Conservation (phyloP, 2,888 invertebrate genomes). For the Calameuta idolon region DNA sequence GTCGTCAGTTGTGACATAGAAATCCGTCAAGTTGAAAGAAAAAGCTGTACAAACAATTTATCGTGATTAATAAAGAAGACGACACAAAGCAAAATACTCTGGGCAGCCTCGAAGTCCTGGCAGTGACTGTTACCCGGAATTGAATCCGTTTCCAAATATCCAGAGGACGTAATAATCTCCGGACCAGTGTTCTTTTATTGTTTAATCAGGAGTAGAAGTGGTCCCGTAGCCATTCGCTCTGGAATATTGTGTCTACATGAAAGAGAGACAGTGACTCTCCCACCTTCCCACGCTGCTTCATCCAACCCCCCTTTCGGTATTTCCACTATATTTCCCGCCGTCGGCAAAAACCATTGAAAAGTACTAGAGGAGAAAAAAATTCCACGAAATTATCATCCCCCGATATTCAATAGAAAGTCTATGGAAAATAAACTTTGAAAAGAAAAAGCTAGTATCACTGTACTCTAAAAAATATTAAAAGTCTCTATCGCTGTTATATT, state of each 20-base stretch:
- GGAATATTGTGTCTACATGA: slow-evolving; percentile 12
- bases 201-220: slow-evolving; percentile 22
- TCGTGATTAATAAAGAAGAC: not conserved
- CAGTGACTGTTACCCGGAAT: not conserved
- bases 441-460: not conserved
- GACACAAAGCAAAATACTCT: not conserved
- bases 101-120: not conserved
- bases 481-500: not conserved
- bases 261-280: not conserved
- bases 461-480: not conserved
- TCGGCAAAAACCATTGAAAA: not conserved
- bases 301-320: not conserved
- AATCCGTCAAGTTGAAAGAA: not conserved
- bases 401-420: not conserved
- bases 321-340: not conserved
- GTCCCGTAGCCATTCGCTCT: slow-evolving; percentile 10
- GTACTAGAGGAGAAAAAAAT: not conserved
- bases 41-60: not conserved
- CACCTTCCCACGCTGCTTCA: not conserved
- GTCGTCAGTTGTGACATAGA: not conserved
- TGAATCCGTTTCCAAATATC: slow-evolving; percentile 20
- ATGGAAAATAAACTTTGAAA: not conserved
- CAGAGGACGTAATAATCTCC: slow-evolving; percentile 18
- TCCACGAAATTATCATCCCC: not conserved
- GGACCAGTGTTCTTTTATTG: slow-evolving; percentile 21